Percentiles rank a stretch among this genome's conserved stretches.
phyloP scores from a whole-genome alignment of 2,888 invertebrate species.

The Sarcophaga carnaria region DNA sequence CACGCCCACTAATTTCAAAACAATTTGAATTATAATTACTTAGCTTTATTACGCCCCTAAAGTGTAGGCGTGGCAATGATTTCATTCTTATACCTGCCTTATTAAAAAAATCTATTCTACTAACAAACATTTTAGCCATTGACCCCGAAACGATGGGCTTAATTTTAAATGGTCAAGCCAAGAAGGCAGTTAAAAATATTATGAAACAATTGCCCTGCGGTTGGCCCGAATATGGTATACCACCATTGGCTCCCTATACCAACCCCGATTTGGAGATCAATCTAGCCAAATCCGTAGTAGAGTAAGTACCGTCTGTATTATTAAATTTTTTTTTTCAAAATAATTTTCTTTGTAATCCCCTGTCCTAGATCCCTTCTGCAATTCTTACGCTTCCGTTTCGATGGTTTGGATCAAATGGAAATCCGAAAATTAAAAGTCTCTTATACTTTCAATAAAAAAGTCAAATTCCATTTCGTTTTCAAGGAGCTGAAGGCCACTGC shows the following conservation, averaged over 20 bases:
- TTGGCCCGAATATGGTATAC: conserved; percentile 77
- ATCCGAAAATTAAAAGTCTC: conserved; percentile 77
- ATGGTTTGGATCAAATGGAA: conserved; percentile 76
- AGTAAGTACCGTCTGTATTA: conserved; percentile 73
- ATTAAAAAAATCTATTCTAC: too few species aligned
- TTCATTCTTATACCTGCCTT: too few species aligned
- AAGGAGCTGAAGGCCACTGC: conserved; percentile 73
- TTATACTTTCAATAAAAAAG: conserved; percentile 76
- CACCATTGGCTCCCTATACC: conserved; percentile 78
- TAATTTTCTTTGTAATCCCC: background rate
- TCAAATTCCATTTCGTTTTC: conserved; percentile 75
- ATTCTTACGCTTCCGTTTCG: conserved; percentile 77
- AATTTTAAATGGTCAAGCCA: conserved; percentile 76
- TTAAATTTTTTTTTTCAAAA: background rate
- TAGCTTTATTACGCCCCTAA: too few species aligned
- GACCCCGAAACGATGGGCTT: conserved; percentile 72
- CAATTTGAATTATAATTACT: too few species aligned
- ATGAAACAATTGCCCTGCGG: conserved; percentile 78
- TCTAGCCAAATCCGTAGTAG: conserved; percentile 72
- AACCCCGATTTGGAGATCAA: conserved; percentile 76
- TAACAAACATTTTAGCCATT: conserved; percentile 64
- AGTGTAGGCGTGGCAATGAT: too few species aligned
- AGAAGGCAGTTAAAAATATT: conserved; percentile 73
- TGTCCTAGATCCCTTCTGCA: conserved; percentile 72
- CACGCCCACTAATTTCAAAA: too few species aligned